Evolutionary conservation across 2,113 vertebrate genomes (phyloP), one percentile per base, ranked within the genome.

Genomic region (Percina caprodes): DNA sequence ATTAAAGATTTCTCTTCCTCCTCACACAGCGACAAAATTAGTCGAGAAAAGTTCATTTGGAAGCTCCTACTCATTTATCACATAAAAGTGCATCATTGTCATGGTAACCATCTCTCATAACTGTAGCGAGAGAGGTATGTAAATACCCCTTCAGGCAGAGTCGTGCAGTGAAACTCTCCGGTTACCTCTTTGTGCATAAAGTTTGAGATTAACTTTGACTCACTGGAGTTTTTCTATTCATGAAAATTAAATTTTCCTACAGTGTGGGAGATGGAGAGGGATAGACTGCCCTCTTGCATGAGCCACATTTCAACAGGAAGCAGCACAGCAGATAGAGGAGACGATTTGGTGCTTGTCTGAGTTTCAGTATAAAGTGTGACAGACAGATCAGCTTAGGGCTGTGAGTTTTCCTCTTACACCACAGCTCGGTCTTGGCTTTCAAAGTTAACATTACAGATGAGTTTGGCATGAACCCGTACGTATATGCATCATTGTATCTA

Each of bases 91-190:
- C 67, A 85, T 86, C 65, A 87, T 88, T 89, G 87, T 91, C 88
- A 92, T 91, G 84, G 87, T 89, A 92, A 91, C 87, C 82, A 70
- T 85, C 84, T 86, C 73, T 76, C 39, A 71, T 65, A 77, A 70
- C 68, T 76, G 54, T 67, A 62, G 45, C 21, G 6, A 74, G 55
- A 66, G 42, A 62, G 54, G 42, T 61, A 86, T 73, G 69, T 72
- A 77, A 79, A 69, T 58, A 18, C 73, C 72, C 68, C 67, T 55
- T 33, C 60, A 42, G 77, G 58, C 70, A 72, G 66, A 69, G 65
- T 48, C 19, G 2, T 0, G 2, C 26, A 35, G 69, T 51, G 14
- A 74, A 81, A 73, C 45, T 83, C 69, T 83, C 81, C 5, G 15
- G 73, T 84, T 89, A 61, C 81, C 65, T 82, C 39, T 83, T 82